A percentile compares a stretch with the other conserved stretches of the same genome.
phyloP scores from a whole-genome alignment of 2,113 vertebrate species.

The Jacana jacana region DNA sequence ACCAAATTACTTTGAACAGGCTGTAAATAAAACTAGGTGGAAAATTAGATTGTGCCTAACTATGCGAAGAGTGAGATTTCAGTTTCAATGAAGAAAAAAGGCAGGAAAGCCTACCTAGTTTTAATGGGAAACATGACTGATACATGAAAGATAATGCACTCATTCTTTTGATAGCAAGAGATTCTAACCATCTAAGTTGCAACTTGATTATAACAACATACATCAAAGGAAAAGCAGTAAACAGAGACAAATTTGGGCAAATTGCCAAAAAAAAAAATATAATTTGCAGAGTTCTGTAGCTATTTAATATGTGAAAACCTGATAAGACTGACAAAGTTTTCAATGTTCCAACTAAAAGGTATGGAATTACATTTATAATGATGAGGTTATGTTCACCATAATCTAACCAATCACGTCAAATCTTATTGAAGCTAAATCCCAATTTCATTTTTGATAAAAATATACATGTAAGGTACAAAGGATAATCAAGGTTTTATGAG shows the following conservation, averaged over 20 bases:
- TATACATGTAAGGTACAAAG: background rate
- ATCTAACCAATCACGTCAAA: background rate
- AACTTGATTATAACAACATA: background rate
- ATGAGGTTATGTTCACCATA: background rate
- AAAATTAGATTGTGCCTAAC: background rate
- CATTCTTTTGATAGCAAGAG: background rate
- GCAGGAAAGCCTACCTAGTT: background rate
- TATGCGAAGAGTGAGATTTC: background rate
- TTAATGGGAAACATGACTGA: background rate
- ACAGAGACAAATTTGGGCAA: background rate
- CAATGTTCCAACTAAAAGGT: background rate
- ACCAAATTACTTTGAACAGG: background rate
- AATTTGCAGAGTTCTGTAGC: background rate
- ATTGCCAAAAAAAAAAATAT: background rate
- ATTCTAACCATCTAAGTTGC: background rate
- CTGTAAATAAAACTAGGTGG: background rate
- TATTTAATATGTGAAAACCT: background rate
- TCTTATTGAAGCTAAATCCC: background rate
- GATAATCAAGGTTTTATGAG: background rate
- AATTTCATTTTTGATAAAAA: background rate
- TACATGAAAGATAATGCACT: background rate
- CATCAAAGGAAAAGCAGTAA: background rate
- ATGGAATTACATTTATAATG: background rate
- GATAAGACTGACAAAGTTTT: background rate
- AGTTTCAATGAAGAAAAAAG: background rate